Conservation (phyloP, 2,797 vertebrate species). For the Artibeus lituratus region DNA sequence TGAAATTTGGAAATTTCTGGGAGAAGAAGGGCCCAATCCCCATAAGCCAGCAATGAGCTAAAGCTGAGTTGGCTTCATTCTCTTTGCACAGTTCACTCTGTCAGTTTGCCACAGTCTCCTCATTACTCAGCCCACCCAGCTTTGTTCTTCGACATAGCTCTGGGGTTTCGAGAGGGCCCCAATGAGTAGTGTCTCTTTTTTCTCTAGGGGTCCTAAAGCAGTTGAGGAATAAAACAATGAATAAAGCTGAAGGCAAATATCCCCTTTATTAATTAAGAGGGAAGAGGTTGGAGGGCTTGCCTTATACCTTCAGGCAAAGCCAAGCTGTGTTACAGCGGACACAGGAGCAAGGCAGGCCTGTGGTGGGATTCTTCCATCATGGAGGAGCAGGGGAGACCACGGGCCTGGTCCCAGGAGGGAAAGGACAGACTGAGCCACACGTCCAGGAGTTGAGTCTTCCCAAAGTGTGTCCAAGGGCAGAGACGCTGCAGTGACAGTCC, state of each 20-base stretch:
- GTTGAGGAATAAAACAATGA: neutral
- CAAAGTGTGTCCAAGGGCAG: neutral
- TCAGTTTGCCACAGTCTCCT: neutral
- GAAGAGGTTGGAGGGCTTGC: neutral
- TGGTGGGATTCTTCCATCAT: neutral
- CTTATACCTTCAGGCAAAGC: neutral
- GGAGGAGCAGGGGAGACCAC: neutral
- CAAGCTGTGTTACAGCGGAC: neutral
- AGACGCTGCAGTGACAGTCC: neutral
- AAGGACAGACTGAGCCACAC: neutral
- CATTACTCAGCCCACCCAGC: neutral
- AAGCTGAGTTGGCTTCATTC: neutral
- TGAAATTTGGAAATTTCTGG: neutral
- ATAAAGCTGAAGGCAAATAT: neutral
- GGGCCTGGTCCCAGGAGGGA: neutral
- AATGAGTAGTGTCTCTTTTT: neutral
- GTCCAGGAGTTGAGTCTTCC: neutral
- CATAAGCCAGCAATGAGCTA: neutral
- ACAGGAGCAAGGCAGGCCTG: accelerated
- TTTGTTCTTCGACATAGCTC: neutral
- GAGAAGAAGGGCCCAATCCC: neutral
- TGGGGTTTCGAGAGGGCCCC: neutral
- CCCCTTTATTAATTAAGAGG: neutral
- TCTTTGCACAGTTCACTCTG: neutral
- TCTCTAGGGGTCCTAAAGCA: neutral